Evolutionary conservation across 2,113 vertebrate species (phyloP), one percentile per base, ranked within the genome.

Genomic region (Choloepus hoffmanni): DNA sequence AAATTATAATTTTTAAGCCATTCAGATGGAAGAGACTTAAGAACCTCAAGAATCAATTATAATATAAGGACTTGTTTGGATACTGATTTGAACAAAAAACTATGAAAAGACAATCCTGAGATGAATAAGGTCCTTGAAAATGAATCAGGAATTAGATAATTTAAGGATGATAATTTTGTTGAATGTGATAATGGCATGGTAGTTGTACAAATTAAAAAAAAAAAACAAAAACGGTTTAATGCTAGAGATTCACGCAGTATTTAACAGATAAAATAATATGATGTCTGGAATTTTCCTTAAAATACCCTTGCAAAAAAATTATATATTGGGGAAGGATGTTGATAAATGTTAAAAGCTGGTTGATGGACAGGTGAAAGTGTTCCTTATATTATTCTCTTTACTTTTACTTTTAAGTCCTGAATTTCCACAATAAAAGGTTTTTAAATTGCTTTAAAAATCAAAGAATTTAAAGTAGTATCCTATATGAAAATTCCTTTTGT

Each of bases 111-210:
- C 7, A 95, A 65, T 33, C 55, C 24, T 83, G 60, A 30, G 73
- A 70, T 7, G 63, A 40, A 83, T 30, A 63, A 79, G 50, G 7
- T 14, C 73, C 50, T 60, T 89, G 11, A 60, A 65, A 58, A 55
- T 28, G n/a, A 21, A 72, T 45, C 19, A 33, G 10, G 8, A 77
- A 73, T 40, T 81, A 45, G 43, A 76, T 26, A 81, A 67, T 60
- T 89, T 65, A 85, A 74, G 23, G 30, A 30, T 92, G 9, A 90
- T 84, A 45, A 82, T 92, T 96, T 89, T 90, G 28, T 50, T 84
- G 23, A 28, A 24, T 72, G 23, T 86, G 30, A 81, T 83, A 83
- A 78, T 33, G 19, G n/a, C 55, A 84, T 67, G 43, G 28, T 40
- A 89, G 19, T 85, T 76, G 3, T 43, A 85, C 26, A 15, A 21